Base-by-base conservation (phyloP, 2,888 invertebrate species). In the Andricus quercusramuli region DNA sequence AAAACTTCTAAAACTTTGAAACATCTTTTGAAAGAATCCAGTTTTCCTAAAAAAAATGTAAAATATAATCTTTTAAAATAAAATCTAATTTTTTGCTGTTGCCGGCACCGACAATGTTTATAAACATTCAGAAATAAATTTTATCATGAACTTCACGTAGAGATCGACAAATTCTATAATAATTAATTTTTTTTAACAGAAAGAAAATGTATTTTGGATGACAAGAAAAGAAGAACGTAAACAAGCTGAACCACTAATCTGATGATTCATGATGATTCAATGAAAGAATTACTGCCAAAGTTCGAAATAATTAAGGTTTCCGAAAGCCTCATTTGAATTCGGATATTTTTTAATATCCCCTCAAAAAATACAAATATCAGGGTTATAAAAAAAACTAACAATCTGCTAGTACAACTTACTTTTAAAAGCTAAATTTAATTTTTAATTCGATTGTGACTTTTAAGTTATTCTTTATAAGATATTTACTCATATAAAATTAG, bases 171-270 rank as follows among this genome's bases (percentile, higher is more conserved):
- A 22, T 68, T 44, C 25, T 25, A 11, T 22, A 13, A 9, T 41
- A 1, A 68, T 44, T 47, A 25, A 13, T 47, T 70, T 70, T 56
- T 29, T 37, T 74, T 32, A n/a, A 22, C 6, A 74, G 74, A 8
- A 74, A 32, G 74, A 51, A 32, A 47, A 74, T 32, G 4, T 74
- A 32, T 74, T 74, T 15, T 74, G 74, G 56, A 22, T 74, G 13
- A 32, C 74, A 37, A 74, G 20, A 74, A 56, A 74, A 56, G 56
- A 74, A n/a, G 74, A 56, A 29, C 29, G 29, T 4, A 56, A 74
- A 56, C 56, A 56, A 74, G 51, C 44, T 68, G 25, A 68, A 68
- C 74, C 56, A 32, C 51, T 74, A n/a, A 56, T 74, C 51, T 74
- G 32, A 74, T 74, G 44, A 17, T 11, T 32, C n/a, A 5, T 13